Evolutionary conservation across 2,113 vertebrate species (phyloP), one percentile per base, ranked within the genome.

Genomic region (Bambusicola thoracicus): DNA sequence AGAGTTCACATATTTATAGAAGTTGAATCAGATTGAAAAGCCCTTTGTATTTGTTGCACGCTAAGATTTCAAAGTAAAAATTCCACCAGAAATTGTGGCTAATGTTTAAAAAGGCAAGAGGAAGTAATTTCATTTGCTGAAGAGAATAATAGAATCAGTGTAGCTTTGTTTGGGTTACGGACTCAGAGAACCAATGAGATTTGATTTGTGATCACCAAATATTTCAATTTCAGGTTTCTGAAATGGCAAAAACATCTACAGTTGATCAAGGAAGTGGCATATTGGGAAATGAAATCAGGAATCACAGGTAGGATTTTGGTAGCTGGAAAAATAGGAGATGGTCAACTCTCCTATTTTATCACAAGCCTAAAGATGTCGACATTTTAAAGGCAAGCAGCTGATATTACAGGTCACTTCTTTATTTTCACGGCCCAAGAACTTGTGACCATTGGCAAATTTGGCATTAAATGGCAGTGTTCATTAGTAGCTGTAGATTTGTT

Each of bases 401-500:
- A 4, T 79, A 22, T 41, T 36, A 49, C 38, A 59, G 49, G 11
- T 6, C 41, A 75, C 27, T 6, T 81, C 49, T n/a, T 48, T 51
- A n/a, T 1, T 14, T 15, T 43, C 49, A 11, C 24, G 27, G 13
- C 59, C 44, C n/a, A 36, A 3, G 4, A 61, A 43, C 43, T 19
- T 36, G 44, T 10, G 5, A 40, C 4, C 3, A 8, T 7, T 65
- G 63, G 48, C 22, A 70, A 20, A 10, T 44, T 36, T 3, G 20
- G 5, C 46, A 25, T 22, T 30, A 43, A 34, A 16, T 27, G n/a
- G 69, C 41, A 44, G 38, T 0, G 3, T 30, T 44, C 30, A 5
- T 11, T 5, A 1, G 0, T 4, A 22, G 11, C 8, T 41, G 46
- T 24, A 53, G 20, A 27, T n/a, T 21, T 46, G 11, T 25, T 4